phyloP scores from a whole-genome alignment of 2,888 invertebrate species.

The Clusia tigrina region DNA sequence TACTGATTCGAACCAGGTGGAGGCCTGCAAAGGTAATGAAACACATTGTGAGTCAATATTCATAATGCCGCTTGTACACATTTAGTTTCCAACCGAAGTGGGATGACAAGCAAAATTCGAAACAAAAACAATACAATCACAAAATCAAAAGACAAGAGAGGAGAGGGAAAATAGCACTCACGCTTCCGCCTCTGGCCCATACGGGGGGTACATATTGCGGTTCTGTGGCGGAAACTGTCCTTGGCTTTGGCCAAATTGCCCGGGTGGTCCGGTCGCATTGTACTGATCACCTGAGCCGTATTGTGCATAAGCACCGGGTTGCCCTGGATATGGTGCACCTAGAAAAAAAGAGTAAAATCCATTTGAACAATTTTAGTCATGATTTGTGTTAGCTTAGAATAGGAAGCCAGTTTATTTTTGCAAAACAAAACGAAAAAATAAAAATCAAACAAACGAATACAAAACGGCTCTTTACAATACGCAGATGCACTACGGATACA shows the following conservation, averaged over 20 bases:
- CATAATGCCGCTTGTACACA: no score
- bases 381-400: no score
- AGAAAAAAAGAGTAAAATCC: background rate
- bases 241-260: conserved; percentile 69
- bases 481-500: no score
- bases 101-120: background rate
- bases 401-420: no score
- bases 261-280: conserved; percentile 68
- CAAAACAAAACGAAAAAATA: no score
- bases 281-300: conserved; percentile 72
- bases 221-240: conserved; percentile 72
- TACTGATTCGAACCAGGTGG: conserved; percentile 65
- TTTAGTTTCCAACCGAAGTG: background rate
- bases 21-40: conserved; percentile 43
- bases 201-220: conserved; percentile 82
- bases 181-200: conserved; percentile 76
- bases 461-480: no score
- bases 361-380: background rate
- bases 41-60: background rate
- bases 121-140: background rate
- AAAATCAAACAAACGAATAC: no score
- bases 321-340: conserved; percentile 70
- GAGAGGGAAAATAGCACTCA: conserved; percentile 57
- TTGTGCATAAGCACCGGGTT: conserved; percentile 72
- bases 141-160: conserved; percentile 28